Evolutionary conservation across 2,113 vertebrate species (phyloP).

Genomic region (Hippocampus mohnikei): DNA sequence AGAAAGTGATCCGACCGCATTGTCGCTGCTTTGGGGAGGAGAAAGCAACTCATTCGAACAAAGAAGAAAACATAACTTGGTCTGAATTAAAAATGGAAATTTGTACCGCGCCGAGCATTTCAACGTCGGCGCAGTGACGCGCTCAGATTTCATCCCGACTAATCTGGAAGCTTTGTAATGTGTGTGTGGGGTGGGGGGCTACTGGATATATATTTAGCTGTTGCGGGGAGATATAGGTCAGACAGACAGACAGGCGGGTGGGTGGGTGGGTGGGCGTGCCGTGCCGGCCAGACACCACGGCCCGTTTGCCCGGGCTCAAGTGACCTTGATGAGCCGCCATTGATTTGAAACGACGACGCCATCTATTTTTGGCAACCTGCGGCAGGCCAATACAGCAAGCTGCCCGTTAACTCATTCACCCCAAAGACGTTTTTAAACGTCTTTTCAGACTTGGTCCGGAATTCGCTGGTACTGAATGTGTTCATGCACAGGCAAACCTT

Average conservation of each 20-base stretch:
- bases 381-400: conserved; percentile 6
- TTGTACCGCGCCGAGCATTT: no score
- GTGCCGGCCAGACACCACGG: conserved; percentile 51
- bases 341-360: conserved; percentile 49
- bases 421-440: no score
- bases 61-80: no score
- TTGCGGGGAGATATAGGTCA: conserved; percentile 64
- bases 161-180: conserved; percentile 64
- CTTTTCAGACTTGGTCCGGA: no score
- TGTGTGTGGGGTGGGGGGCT: conserved; percentile 36
- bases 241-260: conserved; percentile 27
- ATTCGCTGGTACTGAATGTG: no score
- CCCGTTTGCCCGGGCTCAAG: conserved; percentile 53
- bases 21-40: neutral
- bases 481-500: neutral
- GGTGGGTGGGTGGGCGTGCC: conserved; percentile 5
- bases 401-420: conserved; percentile 5
- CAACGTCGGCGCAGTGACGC: no score
- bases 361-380: conserved; percentile 44
- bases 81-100: no score
- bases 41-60: neutral
- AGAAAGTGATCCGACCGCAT: neutral
- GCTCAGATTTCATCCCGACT: conserved; percentile 63
- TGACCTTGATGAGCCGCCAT: conserved; percentile 58
- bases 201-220: conserved; percentile 67